Evolutionary conservation across 2,113 vertebrate species (phyloP).

Genomic region (Tragelaphus strepsiceros): DNA sequence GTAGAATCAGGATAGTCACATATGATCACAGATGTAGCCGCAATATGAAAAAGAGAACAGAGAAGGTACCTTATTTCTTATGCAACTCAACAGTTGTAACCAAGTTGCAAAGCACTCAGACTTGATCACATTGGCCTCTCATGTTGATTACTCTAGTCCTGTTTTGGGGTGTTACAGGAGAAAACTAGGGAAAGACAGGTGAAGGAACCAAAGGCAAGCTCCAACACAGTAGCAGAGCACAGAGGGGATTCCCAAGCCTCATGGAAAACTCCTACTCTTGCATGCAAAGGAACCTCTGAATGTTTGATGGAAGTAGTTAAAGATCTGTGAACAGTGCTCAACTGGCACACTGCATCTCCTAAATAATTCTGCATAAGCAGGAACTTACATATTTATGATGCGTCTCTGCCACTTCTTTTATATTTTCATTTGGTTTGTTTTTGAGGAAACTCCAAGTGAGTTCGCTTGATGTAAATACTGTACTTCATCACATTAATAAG

Average conservation of each 20-base stretch:
- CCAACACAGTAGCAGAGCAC: not conserved
- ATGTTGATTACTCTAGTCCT: no score
- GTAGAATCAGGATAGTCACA: not conserved
- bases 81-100: not conserved
- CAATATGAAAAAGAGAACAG: not conserved
- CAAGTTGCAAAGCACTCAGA: not conserved
- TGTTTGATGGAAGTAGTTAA: not conserved
- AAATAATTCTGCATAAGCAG: not conserved
- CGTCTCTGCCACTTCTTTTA: not conserved
- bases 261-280: rapidly evolving
- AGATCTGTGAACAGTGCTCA: not conserved
- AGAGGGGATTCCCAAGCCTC: not conserved
- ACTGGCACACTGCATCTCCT: not conserved
- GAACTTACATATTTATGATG: not conserved
- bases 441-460: not conserved
- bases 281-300: not conserved
- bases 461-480: not conserved
- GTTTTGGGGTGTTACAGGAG: not conserved
- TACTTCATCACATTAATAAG: not conserved
- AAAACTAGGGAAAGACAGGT: not conserved
- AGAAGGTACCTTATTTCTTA: not conserved
- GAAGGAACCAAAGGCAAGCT: not conserved
- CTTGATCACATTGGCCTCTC: not conserved
- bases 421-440: not conserved
- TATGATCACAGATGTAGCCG: not conserved